Evolutionary conservation across 2,797 vertebrate species (phyloP), one percentile per base, ranked within the genome.

Genomic region (Erithacus rubecula): DNA sequence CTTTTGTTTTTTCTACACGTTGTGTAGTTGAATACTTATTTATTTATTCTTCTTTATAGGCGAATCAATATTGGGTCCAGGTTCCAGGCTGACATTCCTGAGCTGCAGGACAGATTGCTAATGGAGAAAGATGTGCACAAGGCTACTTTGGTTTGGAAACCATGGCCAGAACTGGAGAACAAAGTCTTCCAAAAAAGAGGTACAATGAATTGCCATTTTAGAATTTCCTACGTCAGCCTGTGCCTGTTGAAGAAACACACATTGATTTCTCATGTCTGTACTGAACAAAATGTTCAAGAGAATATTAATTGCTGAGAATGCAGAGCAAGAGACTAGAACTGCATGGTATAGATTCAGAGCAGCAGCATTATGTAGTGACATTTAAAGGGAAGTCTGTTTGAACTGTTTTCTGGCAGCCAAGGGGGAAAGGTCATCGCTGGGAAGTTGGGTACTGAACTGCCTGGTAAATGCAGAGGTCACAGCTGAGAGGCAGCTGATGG

Each of bases 71-170:
- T 99, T 16, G 99, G 99, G 43, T 94, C 95, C 78, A 94, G 97
- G 95, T 99, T 99, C 97, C 99, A 99, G 98, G 99, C 99, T 55
- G 97, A 98, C 69, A 98, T 99, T 97, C 99, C 99, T 22, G 96
- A 97, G 70, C 96, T 99, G 36, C 97, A 93, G 75, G 96, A 97
- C 64, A 90, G 53, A 65, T 97, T 96, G 39, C 49, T 97, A 16
- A 94, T 97, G 56, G 95, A 95, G 65, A 97, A 96, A 0, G 98
- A 99, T 59, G 92, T 96, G 94, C 98, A 99, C 94, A 98, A 98
- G 86, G 98, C 99, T 93, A 97, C 98, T 84, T 97, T 98, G 91
- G 98, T 99, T 65, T 99, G 99, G 99, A 98, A 97, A 59, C 98
- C 98, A 0, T 98, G 97, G 96, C 97, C 98, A 58, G 98, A 98